A percentile compares a stretch with the other conserved stretches of the same genome.
Evolutionary conservation across 2,113 vertebrate genomes (phyloP).

Genomic region (Sapayoa aenigma): DNA sequence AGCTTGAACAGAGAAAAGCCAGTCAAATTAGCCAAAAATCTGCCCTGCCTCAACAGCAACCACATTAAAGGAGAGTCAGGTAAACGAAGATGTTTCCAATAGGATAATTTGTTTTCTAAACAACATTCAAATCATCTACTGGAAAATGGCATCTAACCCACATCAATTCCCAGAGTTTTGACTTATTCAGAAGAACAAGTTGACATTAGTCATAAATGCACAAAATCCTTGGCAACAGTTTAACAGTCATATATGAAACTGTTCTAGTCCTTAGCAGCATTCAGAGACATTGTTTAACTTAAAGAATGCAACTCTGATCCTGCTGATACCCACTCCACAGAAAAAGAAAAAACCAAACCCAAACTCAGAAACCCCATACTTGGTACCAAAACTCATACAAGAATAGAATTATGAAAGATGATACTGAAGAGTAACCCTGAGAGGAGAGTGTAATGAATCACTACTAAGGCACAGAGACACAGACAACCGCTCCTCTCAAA

Average conservation of each 20-base stretch:
- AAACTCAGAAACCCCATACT: neutral
- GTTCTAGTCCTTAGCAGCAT: neutral
- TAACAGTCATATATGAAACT: neutral
- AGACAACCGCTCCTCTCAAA: neutral
- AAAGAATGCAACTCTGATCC: neutral
- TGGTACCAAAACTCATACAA: neutral
- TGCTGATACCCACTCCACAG: neutral
- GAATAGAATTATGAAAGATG: neutral
- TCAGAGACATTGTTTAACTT: neutral
- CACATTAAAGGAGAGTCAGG: neutral
- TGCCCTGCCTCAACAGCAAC: neutral
- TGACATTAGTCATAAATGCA: neutral
- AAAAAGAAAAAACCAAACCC: neutral
- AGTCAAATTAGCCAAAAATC: neutral
- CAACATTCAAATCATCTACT: neutral
- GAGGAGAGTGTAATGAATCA: neutral
- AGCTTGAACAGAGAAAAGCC: neutral
- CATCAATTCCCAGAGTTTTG: neutral
- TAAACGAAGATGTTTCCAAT: neutral
- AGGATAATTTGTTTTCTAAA: neutral
- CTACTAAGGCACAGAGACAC: neutral
- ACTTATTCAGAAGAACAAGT: neutral
- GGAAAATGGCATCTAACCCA: neutral
- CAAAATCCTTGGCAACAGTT: neutral
- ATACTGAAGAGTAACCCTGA: neutral